Evolutionary conservation across 1,140 invertebrate genomes (phyloP).

Genomic region (Magallana angulata): DNA sequence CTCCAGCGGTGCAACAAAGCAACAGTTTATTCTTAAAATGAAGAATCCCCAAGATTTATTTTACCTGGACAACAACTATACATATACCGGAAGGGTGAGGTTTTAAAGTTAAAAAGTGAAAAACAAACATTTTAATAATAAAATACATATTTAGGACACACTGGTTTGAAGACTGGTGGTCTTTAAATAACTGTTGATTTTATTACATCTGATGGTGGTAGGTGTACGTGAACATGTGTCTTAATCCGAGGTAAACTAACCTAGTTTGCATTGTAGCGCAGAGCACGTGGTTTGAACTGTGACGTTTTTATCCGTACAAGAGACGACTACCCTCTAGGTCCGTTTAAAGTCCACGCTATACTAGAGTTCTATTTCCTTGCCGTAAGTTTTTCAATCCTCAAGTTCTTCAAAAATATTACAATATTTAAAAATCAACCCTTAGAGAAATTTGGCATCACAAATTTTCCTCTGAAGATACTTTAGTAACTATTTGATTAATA

Average conservation of each 20-base stretch:
- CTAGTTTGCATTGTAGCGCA: conserved; percentile 55
- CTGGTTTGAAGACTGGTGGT: not conserved
- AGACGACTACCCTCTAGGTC: conserved; percentile 56
- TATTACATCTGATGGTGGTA: not conserved
- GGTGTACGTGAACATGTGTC: not conserved
- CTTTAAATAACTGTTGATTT: not conserved
- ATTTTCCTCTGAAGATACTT: too few species aligned
- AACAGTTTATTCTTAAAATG: conserved; percentile 56
- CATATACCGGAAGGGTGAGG: conserved; percentile 64
- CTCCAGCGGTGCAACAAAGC: not conserved
- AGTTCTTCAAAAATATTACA: too few species aligned
- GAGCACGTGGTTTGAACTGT: conserved; percentile 63
- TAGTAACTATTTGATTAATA: too few species aligned
- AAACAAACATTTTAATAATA: not conserved
- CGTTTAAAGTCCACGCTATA: conserved; percentile 46
- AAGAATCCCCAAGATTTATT: conserved; percentile 62
- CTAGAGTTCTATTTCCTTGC: conserved; percentile 65
- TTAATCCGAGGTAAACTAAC: not conserved
- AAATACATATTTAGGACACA: too few species aligned
- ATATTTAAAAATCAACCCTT: too few species aligned
- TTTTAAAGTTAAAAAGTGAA: not conserved
- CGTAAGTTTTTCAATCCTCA: conserved; percentile 55
- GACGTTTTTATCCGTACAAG: conserved; percentile 63
- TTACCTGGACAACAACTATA: conserved; percentile 58
- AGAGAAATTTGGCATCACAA: too few species aligned